Evolutionary conservation across 2,888 invertebrate genomes (phyloP).

Genomic region (Microctonus aethiopoides): DNA sequence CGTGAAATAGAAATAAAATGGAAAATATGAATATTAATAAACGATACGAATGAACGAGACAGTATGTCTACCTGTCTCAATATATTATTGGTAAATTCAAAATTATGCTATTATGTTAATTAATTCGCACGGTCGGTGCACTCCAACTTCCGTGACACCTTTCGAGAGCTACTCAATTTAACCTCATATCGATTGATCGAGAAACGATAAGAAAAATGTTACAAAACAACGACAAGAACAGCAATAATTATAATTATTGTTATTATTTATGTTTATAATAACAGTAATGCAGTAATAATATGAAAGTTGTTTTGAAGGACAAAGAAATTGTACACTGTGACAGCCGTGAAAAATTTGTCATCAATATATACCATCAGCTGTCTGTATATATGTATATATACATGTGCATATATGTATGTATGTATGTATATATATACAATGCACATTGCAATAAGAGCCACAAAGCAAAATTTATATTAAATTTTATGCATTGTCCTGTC

Average conservation of each 20-base stretch:
- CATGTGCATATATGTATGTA: too few species aligned
- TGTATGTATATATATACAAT: neutral
- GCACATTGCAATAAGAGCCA: conserved; percentile 25
- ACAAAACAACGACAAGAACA: neutral
- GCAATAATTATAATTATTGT: neutral
- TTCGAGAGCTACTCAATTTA: conserved; percentile 36
- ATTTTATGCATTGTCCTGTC: neutral
- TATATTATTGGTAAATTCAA: neutral
- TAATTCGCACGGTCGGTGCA: conserved; percentile 51
- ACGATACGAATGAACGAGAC: neutral
- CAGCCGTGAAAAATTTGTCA: neutral
- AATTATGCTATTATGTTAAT: conserved; percentile 45
- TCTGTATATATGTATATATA: too few species aligned
- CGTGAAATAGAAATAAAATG: neutral
- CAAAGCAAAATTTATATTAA: conserved; percentile 11
- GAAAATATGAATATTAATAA: neutral
- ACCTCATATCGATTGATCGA: conserved; percentile 29
- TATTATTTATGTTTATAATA: neutral
- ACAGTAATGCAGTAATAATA: too few species aligned
- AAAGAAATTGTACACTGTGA: neutral
- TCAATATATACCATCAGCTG: neutral
- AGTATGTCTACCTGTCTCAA: neutral
- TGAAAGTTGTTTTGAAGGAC: too few species aligned
- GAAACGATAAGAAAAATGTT: conserved; percentile 8
- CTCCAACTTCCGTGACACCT: conserved; percentile 45